These are phyloP conservation scores for Brachypteracias leptosomus DNA, from an alignment of 2,113 vertebrate species.

Conservation along the genomic window DNA sequence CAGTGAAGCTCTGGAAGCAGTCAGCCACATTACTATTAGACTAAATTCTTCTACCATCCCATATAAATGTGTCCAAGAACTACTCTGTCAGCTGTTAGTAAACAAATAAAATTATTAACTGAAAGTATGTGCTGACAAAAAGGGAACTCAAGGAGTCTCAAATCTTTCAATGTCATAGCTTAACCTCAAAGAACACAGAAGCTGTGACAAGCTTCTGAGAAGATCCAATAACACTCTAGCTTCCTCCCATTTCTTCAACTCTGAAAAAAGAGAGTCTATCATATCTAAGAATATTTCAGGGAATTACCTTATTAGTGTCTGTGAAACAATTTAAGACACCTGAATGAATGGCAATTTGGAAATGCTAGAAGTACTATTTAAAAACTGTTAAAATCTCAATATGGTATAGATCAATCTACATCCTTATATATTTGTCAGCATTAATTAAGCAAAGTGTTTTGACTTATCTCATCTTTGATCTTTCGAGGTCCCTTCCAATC, in stretches of 20 bases:
- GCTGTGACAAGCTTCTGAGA: neutral
- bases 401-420: neutral
- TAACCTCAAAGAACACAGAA: neutral
- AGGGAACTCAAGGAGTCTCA: neutral
- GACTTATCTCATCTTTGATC: neutral
- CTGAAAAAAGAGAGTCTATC: neutral
- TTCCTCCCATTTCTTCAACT: neutral
- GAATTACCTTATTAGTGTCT: neutral
- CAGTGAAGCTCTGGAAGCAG: neutral
- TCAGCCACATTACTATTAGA: neutral
- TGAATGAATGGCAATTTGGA: neutral
- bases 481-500: no score
- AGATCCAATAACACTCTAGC: neutral
- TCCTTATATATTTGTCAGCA: neutral
- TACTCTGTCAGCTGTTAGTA: neutral
- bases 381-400: neutral
- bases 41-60: neutral
- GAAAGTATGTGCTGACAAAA: neutral
- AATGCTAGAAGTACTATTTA: neutral
- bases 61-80: neutral
- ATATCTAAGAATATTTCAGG: neutral
- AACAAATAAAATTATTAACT: neutral
- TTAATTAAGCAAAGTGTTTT: neutral
- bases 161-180: neutral
- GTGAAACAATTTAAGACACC: neutral